These are phyloP conservation scores for Drosophila nikananu DNA, from an alignment of 1,140 invertebrate species.

Conservation along the genomic window DNA sequence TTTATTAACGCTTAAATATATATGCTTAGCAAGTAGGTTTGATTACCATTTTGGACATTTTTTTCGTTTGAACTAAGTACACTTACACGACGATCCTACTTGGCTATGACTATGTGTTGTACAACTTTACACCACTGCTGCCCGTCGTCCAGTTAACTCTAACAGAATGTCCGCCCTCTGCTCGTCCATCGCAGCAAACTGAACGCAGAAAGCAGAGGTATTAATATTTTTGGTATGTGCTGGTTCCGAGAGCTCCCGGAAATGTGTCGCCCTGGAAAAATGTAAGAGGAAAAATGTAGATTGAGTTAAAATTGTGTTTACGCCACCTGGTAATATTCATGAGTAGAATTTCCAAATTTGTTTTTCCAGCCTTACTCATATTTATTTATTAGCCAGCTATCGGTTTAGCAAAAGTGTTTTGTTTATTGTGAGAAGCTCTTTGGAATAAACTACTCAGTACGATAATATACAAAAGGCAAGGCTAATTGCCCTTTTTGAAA, in stretches of 20 bases:
- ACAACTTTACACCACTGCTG: conserved; percentile 27
- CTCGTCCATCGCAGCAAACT: conserved; percentile 43
- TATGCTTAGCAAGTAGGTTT: conserved; percentile 67
- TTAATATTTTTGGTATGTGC: conserved; percentile 41
- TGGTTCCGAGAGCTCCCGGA: conserved; percentile 48
- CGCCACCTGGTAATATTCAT: conserved; percentile 23
- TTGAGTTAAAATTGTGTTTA: conserved; percentile 1
- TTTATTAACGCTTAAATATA: conserved; percentile 80
- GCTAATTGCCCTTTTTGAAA: conserved; percentile 49
- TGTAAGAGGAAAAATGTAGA: neutral
- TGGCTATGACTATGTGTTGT: conserved; percentile 67
- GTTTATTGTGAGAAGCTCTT: conserved; percentile 57
- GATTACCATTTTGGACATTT: conserved; percentile 57
- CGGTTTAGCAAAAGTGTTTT: conserved; percentile 43
- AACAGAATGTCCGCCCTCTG: conserved; percentile 27
- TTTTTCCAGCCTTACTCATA: conserved; percentile 47
- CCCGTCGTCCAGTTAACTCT: conserved; percentile 27
- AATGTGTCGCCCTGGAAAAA: conserved; percentile 72
- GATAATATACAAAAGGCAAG: conserved; percentile 58
- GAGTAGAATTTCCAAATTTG: conserved; percentile 23
- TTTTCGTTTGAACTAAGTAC: conserved; percentile 68
- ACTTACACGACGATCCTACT: conserved; percentile 62
- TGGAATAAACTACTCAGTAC: conserved; percentile 40
- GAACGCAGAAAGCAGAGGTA: conserved; percentile 17
- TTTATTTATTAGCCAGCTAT: conserved; percentile 57